phyloP scores from a whole-genome alignment of 2,113 vertebrate species.

The Erinaceus europaeus region DNA sequence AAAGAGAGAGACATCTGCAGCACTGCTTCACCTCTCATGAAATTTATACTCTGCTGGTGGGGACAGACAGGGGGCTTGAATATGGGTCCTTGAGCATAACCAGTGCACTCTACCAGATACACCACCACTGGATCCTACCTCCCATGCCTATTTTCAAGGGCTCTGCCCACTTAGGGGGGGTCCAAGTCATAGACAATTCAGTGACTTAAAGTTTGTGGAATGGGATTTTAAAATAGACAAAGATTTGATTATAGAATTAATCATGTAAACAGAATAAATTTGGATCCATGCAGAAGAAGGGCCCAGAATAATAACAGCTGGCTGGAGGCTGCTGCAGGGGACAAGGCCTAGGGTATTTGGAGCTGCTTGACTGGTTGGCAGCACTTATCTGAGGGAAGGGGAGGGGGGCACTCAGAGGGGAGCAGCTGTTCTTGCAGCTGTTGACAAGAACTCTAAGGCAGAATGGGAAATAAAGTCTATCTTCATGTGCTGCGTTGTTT shows the following conservation, averaged over 20 bases:
- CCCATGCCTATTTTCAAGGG: background rate
- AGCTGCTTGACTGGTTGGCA: background rate
- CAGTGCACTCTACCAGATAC: too few species aligned
- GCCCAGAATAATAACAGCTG: conserved; percentile 20
- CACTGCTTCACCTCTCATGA: too few species aligned
- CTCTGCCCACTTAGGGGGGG: background rate
- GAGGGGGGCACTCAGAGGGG: background rate
- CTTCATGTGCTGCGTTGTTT: background rate
- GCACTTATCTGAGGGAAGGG: conserved; percentile 34
- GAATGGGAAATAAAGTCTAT: conserved; percentile 52
- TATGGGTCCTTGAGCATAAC: too few species aligned
- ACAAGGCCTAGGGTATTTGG: conserved; percentile 23
- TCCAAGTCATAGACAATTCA: background rate
- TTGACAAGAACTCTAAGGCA: conserved; percentile 26
- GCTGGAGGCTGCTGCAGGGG: conserved; percentile 1
- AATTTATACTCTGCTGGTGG: too few species aligned
- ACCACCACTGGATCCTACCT: too few species aligned
- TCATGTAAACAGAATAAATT: conserved; percentile 15
- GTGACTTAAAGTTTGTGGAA: background rate
- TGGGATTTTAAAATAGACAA: conserved; percentile 2
- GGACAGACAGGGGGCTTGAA: too few species aligned
- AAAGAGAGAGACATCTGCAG: too few species aligned
- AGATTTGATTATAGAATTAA: conserved; percentile 44
- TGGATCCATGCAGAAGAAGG: conserved; percentile 15
- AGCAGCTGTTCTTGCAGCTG: conserved; percentile 72